Base-by-base conservation (phyloP, 2,888 invertebrate species). In the Thymelicus acteon region DNA sequence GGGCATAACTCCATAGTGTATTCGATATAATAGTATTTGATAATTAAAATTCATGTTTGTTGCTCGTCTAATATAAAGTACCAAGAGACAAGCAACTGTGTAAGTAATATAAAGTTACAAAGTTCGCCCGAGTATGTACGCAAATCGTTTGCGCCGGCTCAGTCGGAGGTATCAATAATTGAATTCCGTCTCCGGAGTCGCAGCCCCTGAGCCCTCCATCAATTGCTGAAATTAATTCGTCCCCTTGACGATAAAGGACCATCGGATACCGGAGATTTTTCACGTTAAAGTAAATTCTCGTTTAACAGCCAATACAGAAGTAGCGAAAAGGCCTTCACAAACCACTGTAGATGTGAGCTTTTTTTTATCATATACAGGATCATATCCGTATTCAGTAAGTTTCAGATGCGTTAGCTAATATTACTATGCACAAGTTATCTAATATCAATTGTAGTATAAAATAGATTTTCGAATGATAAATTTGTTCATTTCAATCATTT, bases 211-310 rank as follows among this genome's bases (percentile, higher is more conserved):
- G 79, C 85, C 86, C 85, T 84, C 80, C 78, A 88, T 90, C 91
- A 91, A 91, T 91, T 90, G 91, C 87, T 85, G 78, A 86, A 86
- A 91, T 91, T 90, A 90, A 88, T 88, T 87, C 84, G 82, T 84
- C 85, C 85, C 85, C 82, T 80, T 76, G 71, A 74, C 67, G 72
- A 70, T 72, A 75, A 75, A 73, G 71, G 75, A 58, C 67, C 73
- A 64, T 67, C 72, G 75, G 61, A 72, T 60, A 67, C 61, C 71
- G 71, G 63, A 60, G 70, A 12, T 44, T 44, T 44, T 44, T 44
- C 10, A 12, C 44, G 3, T 10, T 44, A 44, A 10, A 40, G 3
- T 40, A 40, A 8, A 40, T 40, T 40, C 10, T 40, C 40, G 7
- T 7, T 40, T 10, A 40, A 40, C 10, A 31, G 40, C 10, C 10